Evolutionary conservation across 1,140 invertebrate species (phyloP).

Genomic region (Archivesica marissinica): DNA sequence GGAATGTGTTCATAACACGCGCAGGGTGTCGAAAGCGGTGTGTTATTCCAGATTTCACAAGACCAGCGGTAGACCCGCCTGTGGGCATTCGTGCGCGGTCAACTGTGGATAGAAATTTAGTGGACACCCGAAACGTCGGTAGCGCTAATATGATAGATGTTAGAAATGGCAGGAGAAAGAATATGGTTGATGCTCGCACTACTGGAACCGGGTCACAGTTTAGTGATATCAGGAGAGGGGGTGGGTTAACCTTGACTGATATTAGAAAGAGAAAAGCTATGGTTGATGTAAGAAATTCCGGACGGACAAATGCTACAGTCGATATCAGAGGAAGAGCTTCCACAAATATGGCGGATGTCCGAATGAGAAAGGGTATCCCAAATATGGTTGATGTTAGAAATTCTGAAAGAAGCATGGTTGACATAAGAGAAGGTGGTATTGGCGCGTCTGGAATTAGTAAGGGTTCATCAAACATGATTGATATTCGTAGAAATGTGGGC

Average conservation of each 20-base stretch:
- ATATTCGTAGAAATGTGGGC: background rate
- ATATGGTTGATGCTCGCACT: slow-evolving; percentile 28
- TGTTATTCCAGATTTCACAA: background rate
- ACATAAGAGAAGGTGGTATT: background rate
- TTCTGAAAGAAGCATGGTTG: background rate
- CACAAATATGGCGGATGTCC: slow-evolving; percentile 18
- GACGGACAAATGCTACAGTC: background rate
- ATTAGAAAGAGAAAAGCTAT: slow-evolving; percentile 16
- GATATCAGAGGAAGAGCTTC: background rate
- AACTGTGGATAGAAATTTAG: background rate
- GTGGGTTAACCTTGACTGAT: background rate
- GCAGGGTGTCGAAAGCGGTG: slow-evolving; percentile 18
- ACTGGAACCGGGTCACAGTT: background rate
- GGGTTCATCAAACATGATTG: background rate
- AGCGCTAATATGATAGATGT: slow-evolving; percentile 37
- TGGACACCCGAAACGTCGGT: slow-evolving; percentile 3
- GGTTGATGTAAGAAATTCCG: slow-evolving; percentile 33
- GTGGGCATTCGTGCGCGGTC: background rate
- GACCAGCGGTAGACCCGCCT: background rate
- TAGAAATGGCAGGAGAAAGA: background rate
- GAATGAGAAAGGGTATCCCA: background rate
- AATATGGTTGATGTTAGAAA: slow-evolving; percentile 35
- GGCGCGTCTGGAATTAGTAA: background rate
- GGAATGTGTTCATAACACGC: slow-evolving; percentile 38
- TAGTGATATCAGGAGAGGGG: slow-evolving; percentile 10